Evolutionary conservation across 2,888 invertebrate genomes (phyloP), one percentile per base, ranked within the genome.

Genomic region (Scaptomyza polygonia): DNA sequence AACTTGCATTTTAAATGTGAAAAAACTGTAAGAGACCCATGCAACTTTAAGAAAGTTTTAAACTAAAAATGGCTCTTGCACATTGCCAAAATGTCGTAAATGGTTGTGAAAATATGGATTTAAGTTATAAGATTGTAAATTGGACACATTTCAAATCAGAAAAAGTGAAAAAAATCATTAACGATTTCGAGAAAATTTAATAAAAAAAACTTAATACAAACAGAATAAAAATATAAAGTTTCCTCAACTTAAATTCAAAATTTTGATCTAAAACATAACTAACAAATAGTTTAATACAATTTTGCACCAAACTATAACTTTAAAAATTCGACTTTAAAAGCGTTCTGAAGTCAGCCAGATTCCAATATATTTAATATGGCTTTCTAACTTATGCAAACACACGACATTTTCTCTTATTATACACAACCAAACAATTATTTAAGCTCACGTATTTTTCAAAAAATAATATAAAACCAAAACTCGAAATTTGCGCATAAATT

Each of bases 401-500:
- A 55, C 49, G 16, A 34, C 12, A 7, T 16, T n/a, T 8, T 39
- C 39, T 39, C 16, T 39, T 9, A 9, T 8, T 16, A 16, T 16
- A 39, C 39, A 8, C 9, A 39, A 9, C 29, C 30, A 32, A 18
- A 49, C 59, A 68, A 73, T 77, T 78, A 78, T 65, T 44, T 52
- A 47, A 56, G 39, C 67, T 59, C 72, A 77, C 77, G 79, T 79
- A 67, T 44, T 59, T 30, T 30, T n/a, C n/a, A 39, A 56, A 56
- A 43, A 59, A 62, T 62, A 54, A 39, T 12, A 39, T 36, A 29
- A 18, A 36, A 14, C 8, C 25, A 29, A 29, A 54, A 59, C 25
- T 66, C 52, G 62, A 64, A 72, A 73, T 73, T 78, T 77, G 65
- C 65, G 79, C 73, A 78, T 78, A 78, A 79, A 78, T 78, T 79